These are phyloP conservation scores for Megalops atlanticus DNA, from an alignment of 2,113 vertebrate genomes.

Conservation along the genomic window DNA sequence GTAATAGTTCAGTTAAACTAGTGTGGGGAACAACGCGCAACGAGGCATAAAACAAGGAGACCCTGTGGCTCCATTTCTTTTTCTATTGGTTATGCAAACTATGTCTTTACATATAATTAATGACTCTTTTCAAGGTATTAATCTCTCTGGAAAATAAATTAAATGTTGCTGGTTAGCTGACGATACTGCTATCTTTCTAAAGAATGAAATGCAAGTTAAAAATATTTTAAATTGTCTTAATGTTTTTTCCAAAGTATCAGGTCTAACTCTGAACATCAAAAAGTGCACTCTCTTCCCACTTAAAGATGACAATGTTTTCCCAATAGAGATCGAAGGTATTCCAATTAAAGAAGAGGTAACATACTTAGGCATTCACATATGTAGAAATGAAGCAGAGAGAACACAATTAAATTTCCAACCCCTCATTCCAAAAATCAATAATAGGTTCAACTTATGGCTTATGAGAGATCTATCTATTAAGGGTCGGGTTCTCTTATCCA, in stretches of 20 bases:
- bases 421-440: slow-evolving; percentile 11
- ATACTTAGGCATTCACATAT: background rate
- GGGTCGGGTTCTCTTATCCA: background rate
- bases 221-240: background rate
- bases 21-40: background rate
- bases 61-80: background rate
- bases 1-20: background rate
- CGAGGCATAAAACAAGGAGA: background rate
- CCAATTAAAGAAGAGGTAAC: background rate
- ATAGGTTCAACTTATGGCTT: slow-evolving; percentile 10
- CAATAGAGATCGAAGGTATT: background rate
- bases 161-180: background rate
- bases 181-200: background rate
- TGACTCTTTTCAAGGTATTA: background rate
- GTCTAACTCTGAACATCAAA: background rate
- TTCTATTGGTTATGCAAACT: background rate
- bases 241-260: background rate
- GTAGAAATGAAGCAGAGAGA: background rate
- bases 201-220: background rate
- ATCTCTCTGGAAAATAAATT: background rate
- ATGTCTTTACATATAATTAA: background rate
- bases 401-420: background rate
- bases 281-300: background rate
- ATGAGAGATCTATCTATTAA: slow-evolving; percentile 22
- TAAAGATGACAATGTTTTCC: background rate